A percentile compares a stretch with the other conserved stretches of the same genome.
Conservation (phyloP, 2,888 invertebrate species). For the Epinotia ramella region DNA sequence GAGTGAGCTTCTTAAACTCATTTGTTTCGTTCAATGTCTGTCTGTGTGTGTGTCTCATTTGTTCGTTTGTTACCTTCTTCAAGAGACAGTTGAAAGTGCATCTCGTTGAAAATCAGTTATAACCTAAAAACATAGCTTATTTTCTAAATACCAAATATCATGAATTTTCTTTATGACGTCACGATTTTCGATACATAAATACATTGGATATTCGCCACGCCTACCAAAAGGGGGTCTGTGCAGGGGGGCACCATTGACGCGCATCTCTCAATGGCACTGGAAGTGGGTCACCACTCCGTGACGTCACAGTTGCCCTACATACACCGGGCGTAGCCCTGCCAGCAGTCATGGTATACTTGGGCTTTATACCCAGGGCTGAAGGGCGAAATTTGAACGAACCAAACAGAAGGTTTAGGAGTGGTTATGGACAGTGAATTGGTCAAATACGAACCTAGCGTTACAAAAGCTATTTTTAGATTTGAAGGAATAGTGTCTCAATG, state of each 20-base stretch:
- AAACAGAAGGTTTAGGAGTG: background rate
- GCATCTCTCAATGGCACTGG: slow-evolving; percentile 81
- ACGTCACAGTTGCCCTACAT: slow-evolving; percentile 83
- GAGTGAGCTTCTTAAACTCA: background rate
- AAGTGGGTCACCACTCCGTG: slow-evolving; percentile 78
- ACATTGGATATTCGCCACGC: slow-evolving; percentile 38
- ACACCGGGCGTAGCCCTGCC: slow-evolving; percentile 74
- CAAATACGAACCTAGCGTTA: slow-evolving; percentile 16
- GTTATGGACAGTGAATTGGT: slow-evolving; percentile 29
- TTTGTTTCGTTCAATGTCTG: background rate
- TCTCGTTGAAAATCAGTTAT: background rate
- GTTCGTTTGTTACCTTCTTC: no score
- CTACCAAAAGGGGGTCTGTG: slow-evolving; percentile 46
- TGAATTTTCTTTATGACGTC: slow-evolving; percentile 17
- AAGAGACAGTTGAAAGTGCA: background rate
- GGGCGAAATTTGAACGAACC: background rate
- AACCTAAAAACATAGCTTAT: background rate
- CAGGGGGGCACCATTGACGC: slow-evolving; percentile 80
- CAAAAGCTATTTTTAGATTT: slow-evolving; percentile 20
- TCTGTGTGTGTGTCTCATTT: no score
- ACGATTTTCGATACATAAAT: slow-evolving; percentile 11
- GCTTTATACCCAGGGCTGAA: slow-evolving; percentile 16
- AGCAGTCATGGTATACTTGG: slow-evolving; percentile 44
- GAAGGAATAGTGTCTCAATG: slow-evolving; percentile 6
- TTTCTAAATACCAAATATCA: background rate